A percentile compares a stretch with the other conserved stretches of the same genome.
phyloP scores from a whole-genome alignment of 92 coral and sea anemone species.

The Scolanthus callimorphus region DNA sequence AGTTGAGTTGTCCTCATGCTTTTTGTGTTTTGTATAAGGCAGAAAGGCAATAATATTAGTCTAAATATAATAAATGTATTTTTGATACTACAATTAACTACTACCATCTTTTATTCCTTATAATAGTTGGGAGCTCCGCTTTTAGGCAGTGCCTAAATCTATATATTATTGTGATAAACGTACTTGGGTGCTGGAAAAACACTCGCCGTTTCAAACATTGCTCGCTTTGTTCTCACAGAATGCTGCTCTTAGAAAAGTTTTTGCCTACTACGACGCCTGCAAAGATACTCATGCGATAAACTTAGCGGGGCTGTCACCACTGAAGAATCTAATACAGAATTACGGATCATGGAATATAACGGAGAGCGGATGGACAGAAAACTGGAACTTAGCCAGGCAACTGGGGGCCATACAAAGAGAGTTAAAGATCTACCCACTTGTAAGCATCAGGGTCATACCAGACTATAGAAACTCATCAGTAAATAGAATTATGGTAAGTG shows the following conservation, averaged over 20 bases:
- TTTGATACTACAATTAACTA: too few relatives aligned
- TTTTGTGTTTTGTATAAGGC: too few relatives aligned
- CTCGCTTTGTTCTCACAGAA: slow-evolving; percentile 26
- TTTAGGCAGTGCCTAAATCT: too few relatives aligned
- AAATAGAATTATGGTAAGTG: slow-evolving; percentile 70
- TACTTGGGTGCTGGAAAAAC: too few relatives aligned
- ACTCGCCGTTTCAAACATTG: too few relatives aligned
- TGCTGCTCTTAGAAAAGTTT: slow-evolving; percentile 58
- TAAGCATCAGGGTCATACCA: slow-evolving; percentile 39
- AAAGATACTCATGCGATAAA: slow-evolving; percentile 48
- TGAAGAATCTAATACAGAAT: slow-evolving; percentile 34
- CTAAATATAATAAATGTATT: too few relatives aligned
- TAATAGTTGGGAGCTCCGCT: too few relatives aligned
- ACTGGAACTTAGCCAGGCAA: slow-evolving; percentile 50
- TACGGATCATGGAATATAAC: slow-evolving; percentile 94
- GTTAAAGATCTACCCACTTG: slow-evolving; percentile 50
- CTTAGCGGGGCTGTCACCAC: slow-evolving; percentile 39
- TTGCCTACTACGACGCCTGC: slow-evolving; percentile 74
- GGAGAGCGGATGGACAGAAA: slow-evolving; percentile 40
- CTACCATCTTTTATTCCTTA: too few relatives aligned
- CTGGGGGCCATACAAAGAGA: slow-evolving; percentile 55
- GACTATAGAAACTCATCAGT: slow-evolving; percentile 56
- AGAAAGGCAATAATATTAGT: too few relatives aligned
- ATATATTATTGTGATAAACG: too few relatives aligned
- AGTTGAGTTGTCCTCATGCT: too few relatives aligned